phyloP scores from a whole-genome alignment of 2,113 vertebrate genomes.

The Rhegmatorhina hoffmannsi region DNA sequence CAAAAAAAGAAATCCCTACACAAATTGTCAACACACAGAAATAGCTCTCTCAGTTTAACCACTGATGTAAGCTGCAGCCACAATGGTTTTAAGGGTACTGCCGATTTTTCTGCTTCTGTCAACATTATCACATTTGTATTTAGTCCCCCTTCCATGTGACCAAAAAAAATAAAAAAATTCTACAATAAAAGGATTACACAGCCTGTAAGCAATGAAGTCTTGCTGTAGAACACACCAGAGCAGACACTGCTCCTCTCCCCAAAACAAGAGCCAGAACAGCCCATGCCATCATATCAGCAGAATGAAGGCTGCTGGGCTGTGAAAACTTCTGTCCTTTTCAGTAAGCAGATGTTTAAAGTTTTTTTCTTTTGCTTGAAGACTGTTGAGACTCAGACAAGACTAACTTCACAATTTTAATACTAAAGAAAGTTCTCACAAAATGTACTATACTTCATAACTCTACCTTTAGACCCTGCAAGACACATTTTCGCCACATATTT shows the following conservation, averaged over 20 bases:
- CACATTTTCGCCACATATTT: neutral
- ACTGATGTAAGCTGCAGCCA: neutral
- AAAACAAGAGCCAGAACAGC: neutral
- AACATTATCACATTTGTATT: slow-evolving; percentile 39
- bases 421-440: neutral
- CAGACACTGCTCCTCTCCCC: neutral
- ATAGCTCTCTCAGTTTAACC: slow-evolving; percentile 12
- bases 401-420: neutral
- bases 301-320: neutral
- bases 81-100: slow-evolving; percentile 44
- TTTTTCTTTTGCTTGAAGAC: neutral
- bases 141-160: neutral
- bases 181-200: slow-evolving; percentile 27
- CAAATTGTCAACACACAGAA: neutral
- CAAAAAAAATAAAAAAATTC: slow-evolving; percentile 37
- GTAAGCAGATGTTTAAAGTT: neutral
- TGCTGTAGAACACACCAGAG: slow-evolving; percentile 9
- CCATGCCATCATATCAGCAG: neutral
- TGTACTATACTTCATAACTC: neutral
- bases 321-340: neutral
- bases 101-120: slow-evolving; percentile 53
- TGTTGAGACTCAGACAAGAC: neutral
- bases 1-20: neutral
- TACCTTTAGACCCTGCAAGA: neutral
- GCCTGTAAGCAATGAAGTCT: neutral